Evolutionary conservation across 2,888 invertebrate species (phyloP), one percentile per base, ranked within the genome.

Genomic region (Lithophane ornitopus): DNA sequence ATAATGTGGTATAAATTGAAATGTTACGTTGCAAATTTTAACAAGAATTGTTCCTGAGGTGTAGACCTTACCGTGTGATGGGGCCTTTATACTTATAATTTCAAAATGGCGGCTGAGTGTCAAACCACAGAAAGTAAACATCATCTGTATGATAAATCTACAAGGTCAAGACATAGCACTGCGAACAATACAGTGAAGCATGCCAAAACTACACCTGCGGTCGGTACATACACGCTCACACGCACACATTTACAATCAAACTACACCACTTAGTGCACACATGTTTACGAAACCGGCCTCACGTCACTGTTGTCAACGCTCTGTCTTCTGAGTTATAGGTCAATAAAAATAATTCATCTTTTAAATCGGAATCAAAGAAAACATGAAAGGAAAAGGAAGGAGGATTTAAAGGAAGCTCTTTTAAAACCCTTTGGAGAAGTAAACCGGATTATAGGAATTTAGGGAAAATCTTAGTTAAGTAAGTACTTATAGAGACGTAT

Each of bases 1-100:
- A 80, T 80, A 66, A 79, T 70, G 61, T 65, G 56, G 41, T 41
- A 49, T 26, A 49, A 39, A 68, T 39, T 28, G n/a, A 46, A 56
- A 63, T 41, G n/a, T 70, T 67, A n/a, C 6, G 26, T 41, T 28
- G 22, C n/a, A 41, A 41, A 67, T 44, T 67, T 3, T 41, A 67
- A 4, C 3, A 8, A 16, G 11, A 22, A 14, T 16, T 39, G 19
- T 46, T n/a, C 3, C 19, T 52, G 4, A 26, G 14, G 26, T 58
- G 39, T 76, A 28, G 22, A 44, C 8, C 34, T 49, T 58, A 52
- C 16, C 22, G 44, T 76, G 34, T 76, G 19, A 39, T 22, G 3
- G 3, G n/a, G 22, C n/a, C 9, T 74, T 52, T 44, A n/a, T n/a
- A n/a, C n/a, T n/a, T 11, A 26, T 22, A 6, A 34, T 49, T 66